A percentile compares a stretch with the other conserved stretches of the same genome.
These are phyloP conservation scores for Scaptomyza graminum DNA, from an alignment of 1,140 invertebrate species.

Conservation along the genomic window DNA sequence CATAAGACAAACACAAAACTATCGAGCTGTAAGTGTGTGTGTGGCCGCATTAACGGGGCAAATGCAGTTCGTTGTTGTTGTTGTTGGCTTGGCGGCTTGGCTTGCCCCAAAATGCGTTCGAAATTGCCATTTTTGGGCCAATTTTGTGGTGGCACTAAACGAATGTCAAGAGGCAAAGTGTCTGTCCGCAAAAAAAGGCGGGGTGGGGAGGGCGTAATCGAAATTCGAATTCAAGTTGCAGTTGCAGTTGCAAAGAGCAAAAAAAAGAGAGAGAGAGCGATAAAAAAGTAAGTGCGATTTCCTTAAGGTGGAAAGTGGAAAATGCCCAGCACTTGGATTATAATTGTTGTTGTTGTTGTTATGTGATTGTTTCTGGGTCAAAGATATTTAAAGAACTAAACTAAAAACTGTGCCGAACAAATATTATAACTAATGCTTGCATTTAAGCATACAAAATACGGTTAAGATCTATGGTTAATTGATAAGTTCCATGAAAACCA, in stretches of 20 bases:
- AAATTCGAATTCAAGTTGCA: slow-evolving; percentile 11
- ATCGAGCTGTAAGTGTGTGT: slow-evolving; percentile 4
- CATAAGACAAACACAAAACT: slow-evolving; percentile 14
- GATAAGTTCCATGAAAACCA: too few relatives aligned
- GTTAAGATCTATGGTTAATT: too few relatives aligned
- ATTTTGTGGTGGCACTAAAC: slow-evolving; percentile 31
- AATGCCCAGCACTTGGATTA: slow-evolving; percentile 69
- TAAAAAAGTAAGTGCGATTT: neutral
- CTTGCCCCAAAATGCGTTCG: slow-evolving; percentile 32
- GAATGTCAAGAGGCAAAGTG: slow-evolving; percentile 63
- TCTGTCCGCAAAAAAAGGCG: too few relatives aligned
- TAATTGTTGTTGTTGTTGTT: slow-evolving; percentile 37
- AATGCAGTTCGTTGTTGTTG: slow-evolving; percentile 18
- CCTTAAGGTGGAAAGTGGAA: slow-evolving; percentile 57
- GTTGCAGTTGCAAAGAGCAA: neutral
- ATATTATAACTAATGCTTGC: neutral
- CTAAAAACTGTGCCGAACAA: slow-evolving; percentile 18
- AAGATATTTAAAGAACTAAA: slow-evolving; percentile 32
- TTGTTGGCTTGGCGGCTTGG: neutral
- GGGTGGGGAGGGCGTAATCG: too few relatives aligned
- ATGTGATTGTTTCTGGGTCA: slow-evolving; percentile 69
- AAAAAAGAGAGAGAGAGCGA: neutral
- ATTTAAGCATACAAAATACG: too few relatives aligned
- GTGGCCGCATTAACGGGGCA: slow-evolving; percentile 36
- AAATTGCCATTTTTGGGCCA: slow-evolving; percentile 33